Base-by-base conservation (phyloP, 2,797 vertebrate genomes). In the Sorex maritimensis region DNA sequence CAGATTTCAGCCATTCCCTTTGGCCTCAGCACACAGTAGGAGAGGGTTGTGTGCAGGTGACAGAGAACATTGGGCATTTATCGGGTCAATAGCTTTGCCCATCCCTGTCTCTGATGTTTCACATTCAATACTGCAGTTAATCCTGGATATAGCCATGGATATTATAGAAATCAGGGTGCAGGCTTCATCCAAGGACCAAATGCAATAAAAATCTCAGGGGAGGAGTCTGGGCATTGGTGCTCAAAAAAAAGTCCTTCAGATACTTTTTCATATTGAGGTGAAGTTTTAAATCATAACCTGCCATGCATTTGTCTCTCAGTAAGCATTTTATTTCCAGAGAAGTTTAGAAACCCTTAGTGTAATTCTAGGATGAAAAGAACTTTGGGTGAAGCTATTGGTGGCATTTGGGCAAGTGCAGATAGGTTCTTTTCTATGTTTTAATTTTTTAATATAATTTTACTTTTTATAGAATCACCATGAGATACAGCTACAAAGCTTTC, bases 331-430 rank as follows among this genome's bases (percentile, higher is more conserved):
- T 55, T 55, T 17, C 90, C 55, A 52, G 44, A 81, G 68, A 86
- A 81, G 81, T 73, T 88, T 74, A 65, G 72, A 41, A 55, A 28
- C 30, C 49, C 26, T 82, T 17, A 26, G 11, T 46, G 41, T 67
- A 94, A 84, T 81, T 84, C 61, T 71, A 88, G n/a, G 72, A 84
- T 78, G 44, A 85, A 84, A 78, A 67, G 9, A 41, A 72, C 63
- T 82, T 86, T 86, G 28, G 71, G 58, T 28, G 55, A 81, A 78
- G 81, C 15, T 34, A 63, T 11, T 28, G 49, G 71, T 63, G 90
- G n/a, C 11, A 12, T 44, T 55, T 73, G 68, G 85, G 55, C 9
- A 38, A 82, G 61, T 72, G 52, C 13, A 4, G 52, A 55, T 55
- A 55, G 52, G 13, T 55, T 55, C 52, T 44, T 44, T 44, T 44